Conservation (phyloP, 2,797 vertebrate species). For the Paratrypauchen microcephalus region DNA sequence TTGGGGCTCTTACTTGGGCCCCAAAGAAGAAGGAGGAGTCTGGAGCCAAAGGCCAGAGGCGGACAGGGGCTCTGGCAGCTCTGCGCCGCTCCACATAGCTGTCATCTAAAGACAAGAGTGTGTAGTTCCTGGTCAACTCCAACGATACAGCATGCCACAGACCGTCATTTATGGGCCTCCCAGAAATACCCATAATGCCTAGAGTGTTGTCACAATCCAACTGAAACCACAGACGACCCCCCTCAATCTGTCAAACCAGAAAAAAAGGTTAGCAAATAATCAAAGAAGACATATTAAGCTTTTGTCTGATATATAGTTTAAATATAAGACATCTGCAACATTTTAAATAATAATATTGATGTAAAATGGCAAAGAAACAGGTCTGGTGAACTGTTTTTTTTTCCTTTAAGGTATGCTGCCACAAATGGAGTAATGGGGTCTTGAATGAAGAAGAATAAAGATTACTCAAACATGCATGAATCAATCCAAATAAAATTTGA, state of each 20-base stretch:
- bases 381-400: too few relatives aligned
- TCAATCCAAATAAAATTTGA: too few relatives aligned
- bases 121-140: constrained; percentile 90
- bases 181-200: constrained; percentile 92
- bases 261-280: background rate
- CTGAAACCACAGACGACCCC: constrained; percentile 91
- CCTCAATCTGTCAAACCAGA: constrained; percentile 81
- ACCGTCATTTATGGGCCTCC: constrained; percentile 91
- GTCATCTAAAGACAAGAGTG: constrained; percentile 88
- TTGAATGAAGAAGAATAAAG: too few relatives aligned
- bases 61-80: constrained; percentile 85
- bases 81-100: constrained; percentile 84
- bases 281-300: background rate
- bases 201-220: constrained; percentile 94
- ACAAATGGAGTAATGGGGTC: too few relatives aligned
- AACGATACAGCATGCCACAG: constrained; percentile 90
- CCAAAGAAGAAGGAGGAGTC: constrained; percentile 92
- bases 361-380: too few relatives aligned
- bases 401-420: too few relatives aligned
- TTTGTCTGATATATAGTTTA: too few relatives aligned
- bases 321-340: too few relatives aligned
- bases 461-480: too few relatives aligned
- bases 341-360: too few relatives aligned
- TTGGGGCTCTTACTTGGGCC: constrained; percentile 81
- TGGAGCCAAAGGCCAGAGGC: constrained; percentile 85